phyloP scores from a whole-genome alignment of 2,888 invertebrate species.

The Leucophenga montana region DNA sequence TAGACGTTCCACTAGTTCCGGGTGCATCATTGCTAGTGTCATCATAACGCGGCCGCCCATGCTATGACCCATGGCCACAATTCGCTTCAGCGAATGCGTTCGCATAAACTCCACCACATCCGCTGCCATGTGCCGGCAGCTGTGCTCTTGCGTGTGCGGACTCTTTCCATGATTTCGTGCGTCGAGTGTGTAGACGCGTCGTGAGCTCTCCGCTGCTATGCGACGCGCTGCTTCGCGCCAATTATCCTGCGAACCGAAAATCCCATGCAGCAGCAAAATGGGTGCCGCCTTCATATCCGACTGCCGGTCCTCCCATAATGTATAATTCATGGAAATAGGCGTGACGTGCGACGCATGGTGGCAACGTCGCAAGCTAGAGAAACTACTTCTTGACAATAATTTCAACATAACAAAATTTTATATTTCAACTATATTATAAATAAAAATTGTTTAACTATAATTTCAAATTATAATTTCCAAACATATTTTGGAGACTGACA shows the following conservation, averaged over 20 bases:
- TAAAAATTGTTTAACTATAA: too few species aligned
- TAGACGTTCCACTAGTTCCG: conserved; percentile 24
- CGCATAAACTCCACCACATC: conserved; percentile 23
- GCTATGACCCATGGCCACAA: conserved; percentile 18
- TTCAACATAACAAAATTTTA: too few species aligned
- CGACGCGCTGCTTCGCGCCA: neutral
- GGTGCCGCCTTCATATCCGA: neutral
- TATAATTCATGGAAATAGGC: too few species aligned
- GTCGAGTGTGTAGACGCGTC: conserved; percentile 27
- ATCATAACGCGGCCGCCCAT: conserved; percentile 29
- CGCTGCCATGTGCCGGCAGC: neutral
- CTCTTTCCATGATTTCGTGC: conserved; percentile 31
- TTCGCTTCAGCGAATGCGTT: neutral
- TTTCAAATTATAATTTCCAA: too few species aligned
- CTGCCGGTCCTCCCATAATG: too few species aligned
- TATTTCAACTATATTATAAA: too few species aligned
- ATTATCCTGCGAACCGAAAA: neutral
- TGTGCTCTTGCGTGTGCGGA: conserved; percentile 5
- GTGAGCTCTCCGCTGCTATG: neutral
- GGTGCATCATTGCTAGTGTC: conserved; percentile 19
- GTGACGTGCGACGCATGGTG: too few species aligned
- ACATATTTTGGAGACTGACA: too few species aligned
- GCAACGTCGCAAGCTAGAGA: too few species aligned
- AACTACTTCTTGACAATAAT: too few species aligned
- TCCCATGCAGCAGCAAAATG: neutral